A percentile compares a stretch with the other conserved stretches of the same genome.
These are phyloP conservation scores for Diaphora mendica DNA, from an alignment of 2,888 invertebrate genomes.

Conservation along the genomic window DNA sequence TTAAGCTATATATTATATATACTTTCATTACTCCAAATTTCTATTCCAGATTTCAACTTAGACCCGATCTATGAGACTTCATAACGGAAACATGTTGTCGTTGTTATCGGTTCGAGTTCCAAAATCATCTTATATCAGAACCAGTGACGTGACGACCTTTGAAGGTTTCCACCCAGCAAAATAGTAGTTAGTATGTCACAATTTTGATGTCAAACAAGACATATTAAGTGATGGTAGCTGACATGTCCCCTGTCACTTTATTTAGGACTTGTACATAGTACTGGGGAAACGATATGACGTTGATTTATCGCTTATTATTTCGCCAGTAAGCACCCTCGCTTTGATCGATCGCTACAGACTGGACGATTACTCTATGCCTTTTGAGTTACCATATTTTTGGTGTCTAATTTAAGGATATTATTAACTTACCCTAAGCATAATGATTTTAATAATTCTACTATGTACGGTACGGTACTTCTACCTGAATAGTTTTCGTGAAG, in stretches of 20 bases:
- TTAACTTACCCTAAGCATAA: background rate
- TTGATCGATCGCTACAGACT: slow-evolving; percentile 32
- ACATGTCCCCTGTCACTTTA: background rate
- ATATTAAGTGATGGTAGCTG: background rate
- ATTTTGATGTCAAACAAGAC: background rate
- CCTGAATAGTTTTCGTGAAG: background rate
- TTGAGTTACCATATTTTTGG: background rate
- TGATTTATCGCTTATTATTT: slow-evolving; percentile 36
- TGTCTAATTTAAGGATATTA: background rate
- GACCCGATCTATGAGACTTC: background rate
- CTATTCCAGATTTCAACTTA: background rate
- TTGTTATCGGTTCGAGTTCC: background rate
- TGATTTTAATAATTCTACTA: background rate
- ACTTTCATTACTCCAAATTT: no score
- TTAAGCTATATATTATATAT: no score
- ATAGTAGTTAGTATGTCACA: background rate
- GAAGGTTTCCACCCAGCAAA: background rate
- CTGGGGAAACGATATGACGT: slow-evolving; percentile 9
- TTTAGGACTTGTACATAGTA: background rate
- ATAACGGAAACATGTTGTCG: background rate
- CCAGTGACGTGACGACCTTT: background rate
- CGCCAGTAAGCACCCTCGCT: slow-evolving; percentile 8
- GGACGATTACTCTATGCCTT: slow-evolving; percentile 2
- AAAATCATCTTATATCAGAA: background rate
- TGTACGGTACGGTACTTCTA: no score